Evolutionary conservation across 2,888 invertebrate species (phyloP).

Genomic region (Drymonia ruficornis): DNA sequence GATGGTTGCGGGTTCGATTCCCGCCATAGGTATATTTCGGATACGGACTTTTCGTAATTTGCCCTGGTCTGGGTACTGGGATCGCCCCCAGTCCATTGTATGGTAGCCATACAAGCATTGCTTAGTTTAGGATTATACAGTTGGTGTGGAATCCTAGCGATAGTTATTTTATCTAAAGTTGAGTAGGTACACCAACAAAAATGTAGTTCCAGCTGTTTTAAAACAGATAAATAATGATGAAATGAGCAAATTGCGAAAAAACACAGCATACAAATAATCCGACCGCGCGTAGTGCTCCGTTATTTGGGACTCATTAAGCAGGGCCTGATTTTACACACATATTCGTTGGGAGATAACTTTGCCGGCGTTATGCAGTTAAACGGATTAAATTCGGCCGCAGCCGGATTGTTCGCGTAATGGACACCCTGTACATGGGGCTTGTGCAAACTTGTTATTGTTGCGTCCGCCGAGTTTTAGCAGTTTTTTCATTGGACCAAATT

Average conservation of each 20-base stretch:
- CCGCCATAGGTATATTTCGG: no score
- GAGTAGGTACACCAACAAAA: no score
- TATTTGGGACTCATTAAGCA: slow-evolving; percentile 71
- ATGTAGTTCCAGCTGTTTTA: no score
- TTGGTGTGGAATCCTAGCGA: no score
- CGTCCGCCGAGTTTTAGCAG: slow-evolving; percentile 28
- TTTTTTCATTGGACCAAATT: slow-evolving; percentile 31
- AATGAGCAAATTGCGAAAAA: slow-evolving; percentile 47
- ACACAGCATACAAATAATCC: slow-evolving; percentile 47
- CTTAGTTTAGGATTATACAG: no score
- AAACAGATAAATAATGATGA: slow-evolving; percentile 43
- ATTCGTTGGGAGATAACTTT: slow-evolving; percentile 64
- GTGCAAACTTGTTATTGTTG: slow-evolving; percentile 53
- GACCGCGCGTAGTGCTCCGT: slow-evolving; percentile 47
- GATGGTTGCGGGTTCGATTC: no score
- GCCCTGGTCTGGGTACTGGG: no score
- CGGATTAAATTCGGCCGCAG: slow-evolving; percentile 75
- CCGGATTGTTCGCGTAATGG: slow-evolving; percentile 72
- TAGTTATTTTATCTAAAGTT: no score
- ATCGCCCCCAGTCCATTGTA: no score
- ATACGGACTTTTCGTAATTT: no score
- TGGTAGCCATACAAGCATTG: no score
- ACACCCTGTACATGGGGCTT: slow-evolving; percentile 58
- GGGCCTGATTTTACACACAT: slow-evolving; percentile 67
- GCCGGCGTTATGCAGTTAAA: slow-evolving; percentile 69